Percentiles rank a stretch among this genome's conserved stretches.
These are phyloP conservation scores for Microctenopoma lineatum DNA, from an alignment of 2,797 vertebrate species.

Conservation along the genomic window DNA sequence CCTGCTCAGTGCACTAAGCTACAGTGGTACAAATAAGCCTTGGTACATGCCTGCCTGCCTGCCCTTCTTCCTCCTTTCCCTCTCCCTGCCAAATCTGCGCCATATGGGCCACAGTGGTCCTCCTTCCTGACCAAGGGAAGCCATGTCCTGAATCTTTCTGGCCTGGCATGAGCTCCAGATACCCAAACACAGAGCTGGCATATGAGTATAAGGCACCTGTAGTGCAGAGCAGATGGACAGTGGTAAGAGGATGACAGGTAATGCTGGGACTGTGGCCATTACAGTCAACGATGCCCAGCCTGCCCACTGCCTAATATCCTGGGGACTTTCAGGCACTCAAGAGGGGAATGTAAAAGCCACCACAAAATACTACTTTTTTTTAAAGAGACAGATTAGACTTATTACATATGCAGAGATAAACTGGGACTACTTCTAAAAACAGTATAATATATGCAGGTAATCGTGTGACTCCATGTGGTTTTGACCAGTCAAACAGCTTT, in stretches of 20 bases:
- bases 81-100: constrained; percentile 58
- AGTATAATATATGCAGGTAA: constrained; percentile 19
- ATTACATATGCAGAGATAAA: constrained; percentile 20
- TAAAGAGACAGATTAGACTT: constrained; percentile 30
- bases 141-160: constrained; percentile 76
- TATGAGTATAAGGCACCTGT: constrained; percentile 59
- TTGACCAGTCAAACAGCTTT: constrained; percentile 42
- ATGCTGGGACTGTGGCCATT: constrained; percentile 55
- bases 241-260: constrained; percentile 68
- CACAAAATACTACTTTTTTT: constrained; percentile 42
- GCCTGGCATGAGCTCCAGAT: constrained; percentile 58
- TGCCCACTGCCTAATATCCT: constrained; percentile 36
- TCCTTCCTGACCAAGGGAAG: constrained; percentile 81
- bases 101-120: constrained; percentile 83
- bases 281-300: constrained; percentile 27
- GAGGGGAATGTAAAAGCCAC: constrained; percentile 36
- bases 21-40: constrained; percentile 54
- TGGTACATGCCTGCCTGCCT: constrained; percentile 47
- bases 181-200: constrained; percentile 67
- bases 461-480: constrained; percentile 36
- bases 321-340: constrained; percentile 38
- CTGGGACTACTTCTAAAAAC: constrained; percentile 19
- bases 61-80: constrained; percentile 8
- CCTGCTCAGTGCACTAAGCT: constrained; percentile 43
- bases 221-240: constrained; percentile 72